Evolutionary conservation across 1,140 invertebrate species (phyloP), one percentile per base, ranked within the genome.

Genomic region (Aphelenchoides fujianensis): DNA sequence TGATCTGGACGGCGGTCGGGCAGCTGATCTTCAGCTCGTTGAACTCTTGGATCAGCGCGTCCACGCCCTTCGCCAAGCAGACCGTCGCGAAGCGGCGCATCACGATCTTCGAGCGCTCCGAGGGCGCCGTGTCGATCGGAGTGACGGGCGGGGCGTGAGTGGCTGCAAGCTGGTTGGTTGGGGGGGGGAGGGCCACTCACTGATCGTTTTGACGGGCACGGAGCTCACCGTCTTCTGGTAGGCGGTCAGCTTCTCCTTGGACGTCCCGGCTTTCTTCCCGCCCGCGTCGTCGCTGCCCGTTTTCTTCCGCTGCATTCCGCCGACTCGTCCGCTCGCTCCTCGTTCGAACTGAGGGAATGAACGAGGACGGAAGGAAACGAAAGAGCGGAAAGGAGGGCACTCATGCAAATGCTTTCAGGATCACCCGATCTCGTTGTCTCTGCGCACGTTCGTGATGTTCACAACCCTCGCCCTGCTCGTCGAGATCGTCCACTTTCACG

Each of bases 401-500:
- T 59, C 5, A 59, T 7, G 5, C 5, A 59, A 30, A 1, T 30
- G 48, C n/a, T 71, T 74, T 41, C 23, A 78, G 79, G 59, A 55
- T 53, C 69, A 74, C 36, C 23, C 69, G 19, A 55, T 74, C n/a
- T 83, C 81, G 5, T 68, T 81, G 9, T 19, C 69, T 3, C 53
- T 82, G n/a, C 76, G 81, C 32, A 36, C 74, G 27, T 71, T 79
- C 16, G 70, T 84, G 32, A 37, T 73, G 1, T 67, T 84, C 41
- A 80, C 81, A 12, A 83, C 81, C 3, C 32, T 84, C 12, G 74
- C 71, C n/a, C 67, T 83, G 9, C 71, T 83, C 2, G 62, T 70
- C 48, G 74, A 85, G 37, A 83, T 83, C 52, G 68, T 83, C 41
- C 74, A 73, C 54, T 83, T 76, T 59, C 81, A 83, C 71, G 52